Conservation (phyloP, 2,113 vertebrate species). For the Echinops telfairi region DNA sequence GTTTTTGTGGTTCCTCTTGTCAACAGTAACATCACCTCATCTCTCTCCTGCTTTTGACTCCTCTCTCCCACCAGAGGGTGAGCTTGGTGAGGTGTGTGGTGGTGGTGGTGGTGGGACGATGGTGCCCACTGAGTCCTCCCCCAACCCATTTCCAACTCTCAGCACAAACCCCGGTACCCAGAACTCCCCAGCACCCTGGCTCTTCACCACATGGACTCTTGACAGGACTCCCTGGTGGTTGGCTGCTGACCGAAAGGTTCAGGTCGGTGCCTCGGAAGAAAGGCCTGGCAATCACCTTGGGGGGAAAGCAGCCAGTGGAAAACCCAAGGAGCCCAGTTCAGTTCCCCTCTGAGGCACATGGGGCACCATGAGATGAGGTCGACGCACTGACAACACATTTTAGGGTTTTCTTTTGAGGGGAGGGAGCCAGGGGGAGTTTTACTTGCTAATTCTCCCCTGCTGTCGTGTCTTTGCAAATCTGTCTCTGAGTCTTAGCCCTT, state of each 20-base stretch:
- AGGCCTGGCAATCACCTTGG: neutral
- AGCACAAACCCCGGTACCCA: neutral
- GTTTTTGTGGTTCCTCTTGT: neutral
- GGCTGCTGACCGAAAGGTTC: neutral
- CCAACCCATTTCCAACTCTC: neutral
- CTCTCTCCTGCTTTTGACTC: neutral
- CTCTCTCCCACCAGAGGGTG: neutral
- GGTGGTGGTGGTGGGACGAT: no score
- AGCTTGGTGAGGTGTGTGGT: neutral
- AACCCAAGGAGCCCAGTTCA: neutral
- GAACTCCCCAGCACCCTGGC: neutral
- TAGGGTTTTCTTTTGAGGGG: neutral
- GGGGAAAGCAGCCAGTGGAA: neutral
- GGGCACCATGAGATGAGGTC: neutral
- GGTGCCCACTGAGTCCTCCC: neutral
- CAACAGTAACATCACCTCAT: neutral
- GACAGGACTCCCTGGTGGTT: neutral
- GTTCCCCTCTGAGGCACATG: neutral
- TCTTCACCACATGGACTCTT: neutral
- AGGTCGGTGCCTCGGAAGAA: neutral
- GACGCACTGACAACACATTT: neutral
- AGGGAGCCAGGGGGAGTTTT: neutral
- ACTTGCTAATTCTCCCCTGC: neutral
- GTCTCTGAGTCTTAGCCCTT: neutral
- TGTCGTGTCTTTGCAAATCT: neutral